Evolutionary conservation across 1,140 invertebrate genomes (phyloP), one percentile per base, ranked within the genome.

Genomic region (Papilio polyxenes): DNA sequence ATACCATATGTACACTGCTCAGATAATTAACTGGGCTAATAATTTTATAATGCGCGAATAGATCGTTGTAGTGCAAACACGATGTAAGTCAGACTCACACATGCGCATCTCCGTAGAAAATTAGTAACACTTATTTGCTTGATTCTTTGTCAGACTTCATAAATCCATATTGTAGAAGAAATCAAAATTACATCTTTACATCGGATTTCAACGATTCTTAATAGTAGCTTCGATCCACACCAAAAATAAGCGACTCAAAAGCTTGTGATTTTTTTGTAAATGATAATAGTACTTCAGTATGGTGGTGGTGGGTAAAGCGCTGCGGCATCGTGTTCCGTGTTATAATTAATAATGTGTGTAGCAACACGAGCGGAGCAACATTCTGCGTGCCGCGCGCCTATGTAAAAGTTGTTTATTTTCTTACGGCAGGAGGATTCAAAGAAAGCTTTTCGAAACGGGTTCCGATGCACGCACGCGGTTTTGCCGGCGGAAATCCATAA

Each of bases 401-500:
- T 77, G 75, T 77, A 77, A 77, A 77, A 77, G 75, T 77, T 77
- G 75, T 77, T 77, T 53, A 77, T 77, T 77, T 77, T 77, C 75
- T 77, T 77, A 77, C 75, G 75, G 75, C 48, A 77, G 44, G 75
- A 77, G 48, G 75, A 77, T 77, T 77, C 62, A 81, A 81, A 75
- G 49, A 75, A 76, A 82, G 56, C 75, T 76, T 75, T 80, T 69
- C 65, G 76, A 82, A 53, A 80, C 78, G 80, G 53, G 69, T 80
- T 79, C 74, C 49, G 78, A 75, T 53, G 72, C 83, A 82, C 80
- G 69, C 85, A 85, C 85, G 81, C 72, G 84, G 86, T 84, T 85
- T 84, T 75, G 83, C 83, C 85, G 81, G 84, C 85, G 87, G 87
- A 89, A 89, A 89, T 85, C 83, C 85, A 87, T 86, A 84, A 82